phyloP scores from a whole-genome alignment of 2,888 invertebrate species.

The Leucophenga maculata region DNA sequence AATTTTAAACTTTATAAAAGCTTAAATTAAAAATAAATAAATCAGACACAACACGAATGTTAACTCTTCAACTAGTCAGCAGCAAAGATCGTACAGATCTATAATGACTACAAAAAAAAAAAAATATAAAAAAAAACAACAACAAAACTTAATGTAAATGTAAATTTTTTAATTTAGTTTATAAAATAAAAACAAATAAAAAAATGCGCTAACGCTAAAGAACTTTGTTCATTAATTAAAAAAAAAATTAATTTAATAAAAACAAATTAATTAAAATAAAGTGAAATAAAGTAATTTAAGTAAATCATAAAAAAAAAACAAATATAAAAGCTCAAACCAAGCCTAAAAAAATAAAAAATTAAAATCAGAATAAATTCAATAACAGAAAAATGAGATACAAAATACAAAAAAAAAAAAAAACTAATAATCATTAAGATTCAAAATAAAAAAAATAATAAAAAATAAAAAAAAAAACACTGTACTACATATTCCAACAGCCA shows the following conservation, averaged over 20 bases:
- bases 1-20: slow-evolving; percentile 22
- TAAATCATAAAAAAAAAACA: neutral
- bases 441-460: slow-evolving; percentile 8
- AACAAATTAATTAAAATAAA: neutral
- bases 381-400: neutral
- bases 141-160: slow-evolving; percentile 1
- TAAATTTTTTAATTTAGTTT: neutral
- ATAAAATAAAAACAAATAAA: neutral
- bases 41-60: slow-evolving; percentile 25
- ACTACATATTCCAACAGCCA: neutral
- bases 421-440: slow-evolving; percentile 1
- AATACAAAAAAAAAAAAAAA: neutral
- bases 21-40: slow-evolving; percentile 3
- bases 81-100: neutral
- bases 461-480: slow-evolving; percentile 1
- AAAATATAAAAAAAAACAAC: neutral
- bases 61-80: slow-evolving; percentile 3
- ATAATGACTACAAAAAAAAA: neutral
- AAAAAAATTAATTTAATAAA: slow-evolving; percentile 1
- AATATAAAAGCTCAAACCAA: neutral
- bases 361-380: neutral
- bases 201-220: neutral
- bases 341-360: neutral
- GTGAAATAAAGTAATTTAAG: neutral
- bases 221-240: neutral